Evolutionary conservation across 1,140 invertebrate genomes (phyloP).

Genomic region (Aleiodes sp.): DNA sequence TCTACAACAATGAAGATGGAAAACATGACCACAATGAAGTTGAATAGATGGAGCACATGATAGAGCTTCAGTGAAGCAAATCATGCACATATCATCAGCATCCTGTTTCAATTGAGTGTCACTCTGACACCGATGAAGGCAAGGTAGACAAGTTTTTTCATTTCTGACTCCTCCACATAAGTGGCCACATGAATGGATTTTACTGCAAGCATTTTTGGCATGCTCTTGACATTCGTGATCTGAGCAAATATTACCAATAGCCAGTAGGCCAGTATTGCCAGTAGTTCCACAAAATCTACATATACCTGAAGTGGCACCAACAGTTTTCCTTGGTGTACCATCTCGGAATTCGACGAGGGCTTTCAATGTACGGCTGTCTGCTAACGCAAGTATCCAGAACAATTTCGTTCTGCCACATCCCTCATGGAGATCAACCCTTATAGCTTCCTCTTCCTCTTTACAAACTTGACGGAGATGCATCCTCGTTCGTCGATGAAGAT

Average conservation of each 20-base stretch:
- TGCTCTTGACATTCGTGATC: slow-evolving; percentile 94
- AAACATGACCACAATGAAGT: slow-evolving; percentile 94
- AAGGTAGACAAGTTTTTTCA: slow-evolving; percentile 87
- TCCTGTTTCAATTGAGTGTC: slow-evolving; percentile 84
- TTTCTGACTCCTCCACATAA: slow-evolving; percentile 89
- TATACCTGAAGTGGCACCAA: slow-evolving; percentile 72
- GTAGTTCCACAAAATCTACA: slow-evolving; percentile 93
- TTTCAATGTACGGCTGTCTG: slow-evolving; percentile 92
- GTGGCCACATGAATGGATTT: slow-evolving; percentile 88
- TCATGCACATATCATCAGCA: slow-evolving; percentile 99
- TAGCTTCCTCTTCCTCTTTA: slow-evolving; percentile 95
- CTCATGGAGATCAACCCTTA: slow-evolving; percentile 94
- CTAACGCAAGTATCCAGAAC: slow-evolving; percentile 92
- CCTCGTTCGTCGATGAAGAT: slow-evolving; percentile 88
- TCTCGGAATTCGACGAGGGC: slow-evolving; percentile 93
- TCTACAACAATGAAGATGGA: slow-evolving; percentile 92
- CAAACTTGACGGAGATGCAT: slow-evolving; percentile 91
- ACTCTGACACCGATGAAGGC: slow-evolving; percentile 85
- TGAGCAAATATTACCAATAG: slow-evolving; percentile 92
- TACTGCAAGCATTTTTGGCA: slow-evolving; percentile 84
- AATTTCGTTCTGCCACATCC: slow-evolving; percentile 94
- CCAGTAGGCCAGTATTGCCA: slow-evolving; percentile 83
- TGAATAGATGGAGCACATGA: slow-evolving; percentile 94
- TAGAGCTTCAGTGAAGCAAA: slow-evolving; percentile 96
- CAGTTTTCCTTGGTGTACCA: slow-evolving; percentile 66